These are phyloP conservation scores for Sminthurinus signatus DNA, from an alignment of 1,140 invertebrate species.

Conservation along the genomic window DNA sequence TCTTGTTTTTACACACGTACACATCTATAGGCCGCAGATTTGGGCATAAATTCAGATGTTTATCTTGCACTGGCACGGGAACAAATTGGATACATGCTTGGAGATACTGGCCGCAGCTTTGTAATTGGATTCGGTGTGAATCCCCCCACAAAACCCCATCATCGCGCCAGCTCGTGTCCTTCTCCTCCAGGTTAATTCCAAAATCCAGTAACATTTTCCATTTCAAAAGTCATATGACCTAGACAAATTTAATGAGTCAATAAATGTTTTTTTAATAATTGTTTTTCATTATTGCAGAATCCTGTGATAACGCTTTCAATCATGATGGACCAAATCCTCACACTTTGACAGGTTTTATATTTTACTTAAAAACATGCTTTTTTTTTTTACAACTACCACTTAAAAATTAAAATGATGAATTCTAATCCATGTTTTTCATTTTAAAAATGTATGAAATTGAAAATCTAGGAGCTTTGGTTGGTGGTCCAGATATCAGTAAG, in stretches of 20 bases:
- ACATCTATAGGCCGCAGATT: constrained; percentile 31
- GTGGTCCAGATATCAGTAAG: constrained; percentile 47
- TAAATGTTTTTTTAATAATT: no score
- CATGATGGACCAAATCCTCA: constrained; percentile 44
- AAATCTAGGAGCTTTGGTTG: constrained; percentile 45
- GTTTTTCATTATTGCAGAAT: no score
- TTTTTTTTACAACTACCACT: no score
- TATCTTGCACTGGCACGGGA: constrained; percentile 46
- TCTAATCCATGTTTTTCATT: no score
- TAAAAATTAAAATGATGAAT: no score
- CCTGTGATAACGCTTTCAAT: constrained; percentile 51
- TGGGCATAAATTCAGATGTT: constrained; percentile 30
- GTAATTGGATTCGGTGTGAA: constrained; percentile 50
- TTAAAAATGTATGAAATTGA: no score
- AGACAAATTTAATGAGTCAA: no score
- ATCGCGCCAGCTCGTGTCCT: constrained; percentile 25
- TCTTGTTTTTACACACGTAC: not conserved
- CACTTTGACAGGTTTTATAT: constrained; percentile 46
- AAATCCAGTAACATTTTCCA: no score
- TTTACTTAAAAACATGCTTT: no score
- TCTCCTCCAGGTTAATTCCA: constrained; percentile 47
- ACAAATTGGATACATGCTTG: constrained; percentile 49
- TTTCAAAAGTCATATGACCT: no score
- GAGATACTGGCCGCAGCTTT: constrained; percentile 48
- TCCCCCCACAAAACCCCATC: constrained; percentile 41